Base-by-base conservation (phyloP, 2,797 vertebrate genomes). In the Taenioides sp. region DNA sequence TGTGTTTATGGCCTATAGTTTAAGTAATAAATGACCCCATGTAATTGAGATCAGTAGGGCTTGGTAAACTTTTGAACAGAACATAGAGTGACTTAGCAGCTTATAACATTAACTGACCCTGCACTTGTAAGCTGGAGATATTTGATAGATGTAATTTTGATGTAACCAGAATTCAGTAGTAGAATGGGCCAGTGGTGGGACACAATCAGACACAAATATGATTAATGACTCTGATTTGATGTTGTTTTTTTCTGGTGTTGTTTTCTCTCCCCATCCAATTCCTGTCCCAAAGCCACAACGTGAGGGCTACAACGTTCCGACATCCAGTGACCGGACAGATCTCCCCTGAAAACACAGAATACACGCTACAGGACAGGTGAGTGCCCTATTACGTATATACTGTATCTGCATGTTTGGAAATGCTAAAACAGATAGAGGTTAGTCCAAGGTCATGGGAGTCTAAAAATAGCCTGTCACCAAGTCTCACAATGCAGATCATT, bases 311-410 rank as follows among this genome's bases (percentile, higher is more conserved):
- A 6, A 95, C 96, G 0, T 99, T 98, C 93, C 95, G 94, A 78
- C 97, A 99, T 90, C 98, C 98, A 82, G 95, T 98, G 91, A 98
- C 96, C 7, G 95, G 96, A 86, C 95, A 98, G 88, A 96, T 98
- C 91, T 99, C 97, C 80, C 93, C 96, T 55, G 98, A 99, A 92
- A 99, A 99, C 89, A 93, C 92, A 74, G 98, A 98, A 88, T 99
- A 97, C 91, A 90, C 96, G 86, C 94, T 99, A 72, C 96, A 93
- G 84, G 96, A 98, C 92, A 95, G 94, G 98, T 99, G 92, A 96
- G 97, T 95, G 85, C 0, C 1, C 55, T 59, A 14, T 22, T 12
- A 74, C 49, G 59, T 23, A n/a, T 16, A 27, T 12, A 27, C 25
- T 27, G 25, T 27, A 58, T 40, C 28, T 34, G 37, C 55, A 47